phyloP scores from a whole-genome alignment of 2,888 invertebrate species.

The Brenthis daphne region DNA sequence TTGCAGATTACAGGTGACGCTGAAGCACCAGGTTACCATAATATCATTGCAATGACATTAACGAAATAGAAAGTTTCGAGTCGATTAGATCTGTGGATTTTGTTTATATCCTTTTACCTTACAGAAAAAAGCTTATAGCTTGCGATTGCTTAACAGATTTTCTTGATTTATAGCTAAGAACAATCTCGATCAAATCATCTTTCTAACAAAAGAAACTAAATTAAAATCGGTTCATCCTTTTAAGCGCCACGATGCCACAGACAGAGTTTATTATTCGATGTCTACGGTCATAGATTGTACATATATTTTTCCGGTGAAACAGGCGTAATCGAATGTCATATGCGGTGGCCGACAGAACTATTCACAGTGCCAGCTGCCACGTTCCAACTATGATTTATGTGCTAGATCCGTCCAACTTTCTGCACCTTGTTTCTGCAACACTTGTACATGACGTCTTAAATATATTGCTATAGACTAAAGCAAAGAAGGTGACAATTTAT shows the following conservation, averaged over 20 bases:
- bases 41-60: too few species aligned
- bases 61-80: too few species aligned
- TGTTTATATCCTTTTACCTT: too few species aligned
- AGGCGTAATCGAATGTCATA: slow-evolving; percentile 77
- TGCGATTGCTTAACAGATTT: too few species aligned
- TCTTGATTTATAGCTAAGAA: too few species aligned
- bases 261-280: slow-evolving; percentile 8
- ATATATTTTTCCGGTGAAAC: slow-evolving; percentile 44
- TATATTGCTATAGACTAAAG: slow-evolving; percentile 56
- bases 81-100: too few species aligned
- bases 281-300: slow-evolving; percentile 34
- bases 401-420: slow-evolving; percentile 73
- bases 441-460: slow-evolving; percentile 74
- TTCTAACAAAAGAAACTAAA: too few species aligned
- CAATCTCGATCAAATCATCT: too few species aligned
- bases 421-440: slow-evolving; percentile 74
- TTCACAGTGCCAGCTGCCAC: slow-evolving; percentile 66
- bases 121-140: too few species aligned
- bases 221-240: too few species aligned
- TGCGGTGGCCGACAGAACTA: slow-evolving; percentile 71
- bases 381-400: slow-evolving; percentile 72
- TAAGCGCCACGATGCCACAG: not conserved
- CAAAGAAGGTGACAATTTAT: slow-evolving; percentile 11
- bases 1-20: too few species aligned
- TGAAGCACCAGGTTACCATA: too few species aligned